A percentile compares a stretch with the other conserved stretches of the same genome.
phyloP scores from a whole-genome alignment of 2,888 invertebrate species.

The Drosophila flavopinicola region DNA sequence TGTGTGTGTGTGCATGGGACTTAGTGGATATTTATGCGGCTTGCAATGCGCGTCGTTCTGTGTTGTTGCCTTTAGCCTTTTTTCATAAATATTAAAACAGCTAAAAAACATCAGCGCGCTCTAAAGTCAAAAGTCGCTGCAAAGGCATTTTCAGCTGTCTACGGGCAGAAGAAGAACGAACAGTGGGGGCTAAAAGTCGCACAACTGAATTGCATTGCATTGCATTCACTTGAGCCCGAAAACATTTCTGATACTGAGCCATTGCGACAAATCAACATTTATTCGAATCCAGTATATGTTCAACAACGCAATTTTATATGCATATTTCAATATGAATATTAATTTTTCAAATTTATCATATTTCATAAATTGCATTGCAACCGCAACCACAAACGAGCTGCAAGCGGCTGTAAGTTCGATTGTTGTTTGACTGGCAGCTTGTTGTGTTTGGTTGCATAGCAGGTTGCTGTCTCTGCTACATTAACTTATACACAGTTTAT shows the following conservation, averaged over 20 bases:
- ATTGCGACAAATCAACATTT: not conserved
- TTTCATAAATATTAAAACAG: constrained; percentile 79
- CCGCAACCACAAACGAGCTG: not conserved
- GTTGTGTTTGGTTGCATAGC: constrained; percentile 18
- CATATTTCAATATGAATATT: not conserved
- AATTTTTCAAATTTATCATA: not conserved
- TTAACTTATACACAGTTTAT: constrained; percentile 29
- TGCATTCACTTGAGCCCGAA: constrained; percentile 17
- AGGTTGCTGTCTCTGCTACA: constrained; percentile 43
- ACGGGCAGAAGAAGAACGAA: no score
- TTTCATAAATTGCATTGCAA: not conserved
- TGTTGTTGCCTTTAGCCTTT: constrained; percentile 49
- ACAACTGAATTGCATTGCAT: constrained; percentile 15
- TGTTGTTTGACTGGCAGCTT: constrained; percentile 7
- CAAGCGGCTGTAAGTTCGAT: constrained; percentile 21
- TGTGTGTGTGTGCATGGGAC: constrained; percentile 46
- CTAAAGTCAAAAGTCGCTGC: constrained; percentile 70
- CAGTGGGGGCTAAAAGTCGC: no score
- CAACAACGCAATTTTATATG: not conserved
- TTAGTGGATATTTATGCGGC: constrained; percentile 77
- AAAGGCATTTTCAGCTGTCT: constrained; percentile 24
- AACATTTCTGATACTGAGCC: no score
- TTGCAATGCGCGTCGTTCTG: constrained; percentile 62
- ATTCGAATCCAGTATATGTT: no score
- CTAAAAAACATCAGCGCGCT: constrained; percentile 46